Evolutionary conservation across 2,888 invertebrate species (phyloP).

Genomic region (Luffia ferchaultella): DNA sequence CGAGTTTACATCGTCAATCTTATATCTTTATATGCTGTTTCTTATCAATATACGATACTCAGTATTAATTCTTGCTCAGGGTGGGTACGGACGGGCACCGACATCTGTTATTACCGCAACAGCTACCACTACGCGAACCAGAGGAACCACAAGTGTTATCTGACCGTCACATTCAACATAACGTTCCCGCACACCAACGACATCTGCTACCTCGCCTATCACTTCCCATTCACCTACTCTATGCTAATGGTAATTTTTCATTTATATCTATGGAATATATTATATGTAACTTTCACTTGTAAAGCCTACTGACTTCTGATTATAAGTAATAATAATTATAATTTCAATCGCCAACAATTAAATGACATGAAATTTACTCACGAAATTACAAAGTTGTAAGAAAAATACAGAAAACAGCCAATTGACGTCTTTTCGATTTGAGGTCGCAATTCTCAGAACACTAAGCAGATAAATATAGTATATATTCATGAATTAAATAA

Average conservation of each 20-base stretch:
- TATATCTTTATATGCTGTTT: no score
- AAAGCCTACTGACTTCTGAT: neutral
- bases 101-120: conserved; percentile 86
- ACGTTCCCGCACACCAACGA: conserved; percentile 78
- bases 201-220: conserved; percentile 86
- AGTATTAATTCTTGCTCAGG: no score
- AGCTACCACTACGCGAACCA: conserved; percentile 68
- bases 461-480: no score
- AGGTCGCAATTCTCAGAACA: no score
- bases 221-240: conserved; percentile 87
- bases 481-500: no score
- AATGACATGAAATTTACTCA: no score
- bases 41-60: no score
- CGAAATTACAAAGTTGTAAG: no score
- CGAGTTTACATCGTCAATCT: no score
- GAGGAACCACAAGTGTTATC: conserved; percentile 68
- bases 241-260: conserved; percentile 69
- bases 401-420: no score
- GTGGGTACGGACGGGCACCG: conserved; percentile 78
- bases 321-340: neutral
- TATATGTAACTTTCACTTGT: neutral
- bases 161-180: conserved; percentile 82
- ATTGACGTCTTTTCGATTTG: no score
- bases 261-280: neutral
- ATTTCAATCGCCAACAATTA: no score